A percentile compares a stretch with the other conserved stretches of the same genome.
Evolutionary conservation across 2,797 vertebrate genomes (phyloP).

Genomic region (Mionectes olivaceus): DNA sequence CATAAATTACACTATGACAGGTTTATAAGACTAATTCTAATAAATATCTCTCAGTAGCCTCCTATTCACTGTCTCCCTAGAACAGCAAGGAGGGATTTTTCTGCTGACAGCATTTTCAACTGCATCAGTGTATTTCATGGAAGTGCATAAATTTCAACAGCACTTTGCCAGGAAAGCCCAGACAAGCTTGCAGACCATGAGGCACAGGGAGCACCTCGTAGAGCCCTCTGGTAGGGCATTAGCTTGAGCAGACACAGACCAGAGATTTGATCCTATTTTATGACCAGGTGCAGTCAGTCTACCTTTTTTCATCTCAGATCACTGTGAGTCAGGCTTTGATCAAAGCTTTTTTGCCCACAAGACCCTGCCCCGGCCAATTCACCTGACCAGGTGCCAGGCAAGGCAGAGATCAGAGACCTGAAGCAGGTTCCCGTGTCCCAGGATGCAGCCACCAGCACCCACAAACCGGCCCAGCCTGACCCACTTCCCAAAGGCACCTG

Average conservation of each 20-base stretch:
- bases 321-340: background rate
- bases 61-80: background rate
- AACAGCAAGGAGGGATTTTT: background rate
- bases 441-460: background rate
- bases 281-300: background rate
- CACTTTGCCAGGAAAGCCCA: background rate
- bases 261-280: background rate
- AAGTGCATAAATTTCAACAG: background rate
- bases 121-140: background rate
- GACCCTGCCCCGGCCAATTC: background rate
- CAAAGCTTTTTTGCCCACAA: background rate
- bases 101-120: background rate
- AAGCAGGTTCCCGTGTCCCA: rapidly evolving
- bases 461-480: background rate
- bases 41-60: slow-evolving; percentile 38
- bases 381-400: background rate
- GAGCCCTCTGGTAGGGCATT: background rate
- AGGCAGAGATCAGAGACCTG: background rate
- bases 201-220: background rate
- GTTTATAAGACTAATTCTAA: slow-evolving; percentile 62
- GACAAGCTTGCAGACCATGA: background rate
- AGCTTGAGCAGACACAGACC: background rate
- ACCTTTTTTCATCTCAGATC: background rate
- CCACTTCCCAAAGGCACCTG: background rate
- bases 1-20: slow-evolving; percentile 34